phyloP scores from a whole-genome alignment of 2,113 vertebrate species.

The Dinomys branickii region DNA sequence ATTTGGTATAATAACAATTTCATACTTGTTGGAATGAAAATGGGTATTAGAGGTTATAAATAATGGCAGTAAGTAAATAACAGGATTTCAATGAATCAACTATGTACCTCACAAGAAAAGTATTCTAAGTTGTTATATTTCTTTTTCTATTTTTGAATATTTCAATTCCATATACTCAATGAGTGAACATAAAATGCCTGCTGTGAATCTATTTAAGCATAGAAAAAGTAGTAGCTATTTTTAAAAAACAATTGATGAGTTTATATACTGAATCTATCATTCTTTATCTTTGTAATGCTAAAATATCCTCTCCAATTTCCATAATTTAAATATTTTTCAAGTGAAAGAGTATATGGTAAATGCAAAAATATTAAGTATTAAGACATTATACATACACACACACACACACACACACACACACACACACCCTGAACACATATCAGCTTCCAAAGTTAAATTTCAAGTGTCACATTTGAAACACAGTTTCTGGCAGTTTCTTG shows the following conservation, averaged over 20 bases:
- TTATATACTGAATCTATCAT: neutral
- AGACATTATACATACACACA: neutral
- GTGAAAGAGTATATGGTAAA: neutral
- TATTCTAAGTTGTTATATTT: neutral
- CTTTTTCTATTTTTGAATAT: neutral
- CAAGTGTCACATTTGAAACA: neutral
- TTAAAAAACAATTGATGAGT: neutral
- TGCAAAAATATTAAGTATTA: neutral
- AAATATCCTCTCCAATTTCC: neutral
- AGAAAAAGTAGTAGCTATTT: neutral
- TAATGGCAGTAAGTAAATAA: neutral
- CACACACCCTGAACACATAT: neutral
- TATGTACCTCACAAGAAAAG: neutral
- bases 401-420: no score
- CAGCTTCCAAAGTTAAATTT: neutral
- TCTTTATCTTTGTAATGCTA: neutral
- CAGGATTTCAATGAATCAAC: neutral
- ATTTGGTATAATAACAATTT: neutral
- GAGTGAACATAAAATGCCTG: neutral
- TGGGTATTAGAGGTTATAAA: neutral
- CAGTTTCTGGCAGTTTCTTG: neutral
- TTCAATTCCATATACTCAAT: neutral
- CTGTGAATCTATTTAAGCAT: neutral
- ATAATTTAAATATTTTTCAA: neutral
- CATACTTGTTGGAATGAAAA: neutral